Percentiles rank a stretch among this genome's conserved stretches.
These are phyloP conservation scores for Numenius arquata DNA, from an alignment of 2,113 vertebrate species.

Conservation along the genomic window DNA sequence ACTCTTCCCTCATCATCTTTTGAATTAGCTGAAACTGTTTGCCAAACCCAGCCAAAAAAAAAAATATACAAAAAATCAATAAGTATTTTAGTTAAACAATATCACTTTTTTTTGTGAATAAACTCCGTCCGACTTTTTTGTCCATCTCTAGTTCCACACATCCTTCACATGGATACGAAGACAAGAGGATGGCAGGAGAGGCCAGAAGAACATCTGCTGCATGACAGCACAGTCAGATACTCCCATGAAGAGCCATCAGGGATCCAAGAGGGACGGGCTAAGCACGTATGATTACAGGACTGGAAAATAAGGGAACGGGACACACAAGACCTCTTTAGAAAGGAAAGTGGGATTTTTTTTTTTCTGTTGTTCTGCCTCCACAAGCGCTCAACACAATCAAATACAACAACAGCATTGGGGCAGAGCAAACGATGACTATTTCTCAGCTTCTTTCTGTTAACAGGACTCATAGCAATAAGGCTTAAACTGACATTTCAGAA, in stretches of 20 bases:
- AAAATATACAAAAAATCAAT: too few species aligned
- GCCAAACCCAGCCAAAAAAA: background rate
- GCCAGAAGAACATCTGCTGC: background rate
- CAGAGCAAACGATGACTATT: background rate
- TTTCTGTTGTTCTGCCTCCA: background rate
- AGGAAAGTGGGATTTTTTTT: background rate
- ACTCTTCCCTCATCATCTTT: background rate
- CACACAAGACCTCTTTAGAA: background rate
- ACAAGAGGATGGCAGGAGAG: background rate
- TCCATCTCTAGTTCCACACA: background rate
- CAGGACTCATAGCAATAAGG: background rate
- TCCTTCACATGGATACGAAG: background rate
- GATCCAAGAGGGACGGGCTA: background rate
- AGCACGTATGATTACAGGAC: background rate
- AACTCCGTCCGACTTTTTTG: background rate
- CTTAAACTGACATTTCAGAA: background rate
- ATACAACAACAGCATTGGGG: background rate
- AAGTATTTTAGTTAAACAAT: background rate
- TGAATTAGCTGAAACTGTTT: background rate
- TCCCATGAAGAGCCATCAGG: background rate
- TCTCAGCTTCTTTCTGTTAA: background rate
- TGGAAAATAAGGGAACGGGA: background rate
- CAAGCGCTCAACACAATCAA: background rate
- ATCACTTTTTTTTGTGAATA: background rate
- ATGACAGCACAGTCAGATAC: background rate